phyloP scores from a whole-genome alignment of 2,888 invertebrate genomes.

The Lottia scabra region DNA sequence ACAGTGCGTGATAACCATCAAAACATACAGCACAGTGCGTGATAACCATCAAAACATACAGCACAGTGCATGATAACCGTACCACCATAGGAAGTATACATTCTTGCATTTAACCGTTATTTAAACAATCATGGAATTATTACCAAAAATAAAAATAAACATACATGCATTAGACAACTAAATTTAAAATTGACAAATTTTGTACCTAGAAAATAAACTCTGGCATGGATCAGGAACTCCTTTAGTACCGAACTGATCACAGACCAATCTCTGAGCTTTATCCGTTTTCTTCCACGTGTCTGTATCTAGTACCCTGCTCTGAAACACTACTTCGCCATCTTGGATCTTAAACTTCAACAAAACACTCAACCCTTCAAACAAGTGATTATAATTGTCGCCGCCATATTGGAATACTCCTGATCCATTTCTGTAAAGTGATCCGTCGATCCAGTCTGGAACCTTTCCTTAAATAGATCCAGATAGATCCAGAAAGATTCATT shows the following conservation, averaged over 20 bases:
- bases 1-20: no score
- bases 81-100: no score
- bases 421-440: conserved; percentile 72
- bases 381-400: conserved; percentile 75
- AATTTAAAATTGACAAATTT: no score
- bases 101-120: no score
- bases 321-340: conserved; percentile 65
- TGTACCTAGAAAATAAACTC: conserved; percentile 69
- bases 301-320: conserved; percentile 76
- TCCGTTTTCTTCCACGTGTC: conserved; percentile 77
- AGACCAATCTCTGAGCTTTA: conserved; percentile 79
- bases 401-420: conserved; percentile 88
- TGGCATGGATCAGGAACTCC: conserved; percentile 82
- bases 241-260: conserved; percentile 86
- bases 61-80: no score
- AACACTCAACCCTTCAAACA: conserved; percentile 89
- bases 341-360: conserved; percentile 70
- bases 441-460: conserved; percentile 53
- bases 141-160: no score
- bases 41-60: no score
- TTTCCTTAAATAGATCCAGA: no score
- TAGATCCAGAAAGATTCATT: no score
- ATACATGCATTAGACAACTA: no score
- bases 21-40: no score
- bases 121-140: no score